A percentile compares a stretch with the other conserved stretches of the same genome.
These are phyloP conservation scores for Aegithalos caudatus DNA, from an alignment of 2,113 vertebrate genomes.

Conservation along the genomic window DNA sequence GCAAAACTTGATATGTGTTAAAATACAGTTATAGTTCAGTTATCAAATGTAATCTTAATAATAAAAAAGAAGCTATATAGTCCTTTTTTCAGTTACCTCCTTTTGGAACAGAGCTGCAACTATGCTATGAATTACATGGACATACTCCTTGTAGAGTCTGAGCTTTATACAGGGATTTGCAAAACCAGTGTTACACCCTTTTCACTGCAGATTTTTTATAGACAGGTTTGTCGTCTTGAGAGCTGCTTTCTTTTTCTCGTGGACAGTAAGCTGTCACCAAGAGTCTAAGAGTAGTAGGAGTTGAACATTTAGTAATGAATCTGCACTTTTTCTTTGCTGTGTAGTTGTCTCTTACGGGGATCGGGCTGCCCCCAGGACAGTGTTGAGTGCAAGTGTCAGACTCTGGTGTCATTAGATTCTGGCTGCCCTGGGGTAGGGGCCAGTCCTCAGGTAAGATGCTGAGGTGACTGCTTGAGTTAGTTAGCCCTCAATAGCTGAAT, in stretches of 20 bases:
- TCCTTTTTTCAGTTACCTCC: background rate
- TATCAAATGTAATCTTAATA: background rate
- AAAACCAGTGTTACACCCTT: background rate
- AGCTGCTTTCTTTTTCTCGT: background rate
- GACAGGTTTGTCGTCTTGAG: background rate
- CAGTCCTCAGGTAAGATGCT: background rate
- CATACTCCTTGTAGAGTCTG: background rate
- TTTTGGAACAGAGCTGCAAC: background rate
- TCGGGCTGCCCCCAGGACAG: background rate
- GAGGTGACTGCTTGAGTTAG: background rate
- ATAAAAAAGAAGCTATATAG: background rate
- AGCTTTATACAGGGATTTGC: background rate
- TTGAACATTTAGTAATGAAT: background rate
- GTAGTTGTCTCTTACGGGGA: background rate
- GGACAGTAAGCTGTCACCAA: background rate
- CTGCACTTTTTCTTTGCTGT: background rate
- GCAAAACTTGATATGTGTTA: background rate
- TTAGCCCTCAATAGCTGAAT: background rate
- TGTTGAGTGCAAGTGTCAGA: background rate
- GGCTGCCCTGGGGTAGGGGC: background rate
- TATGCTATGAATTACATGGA: background rate
- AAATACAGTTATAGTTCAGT: background rate
- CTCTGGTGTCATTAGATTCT: accelerated
- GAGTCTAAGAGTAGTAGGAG: background rate
- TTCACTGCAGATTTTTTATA: background rate